phyloP scores from a whole-genome alignment of 1,140 invertebrate species.

The Caerostris extrusa region DNA sequence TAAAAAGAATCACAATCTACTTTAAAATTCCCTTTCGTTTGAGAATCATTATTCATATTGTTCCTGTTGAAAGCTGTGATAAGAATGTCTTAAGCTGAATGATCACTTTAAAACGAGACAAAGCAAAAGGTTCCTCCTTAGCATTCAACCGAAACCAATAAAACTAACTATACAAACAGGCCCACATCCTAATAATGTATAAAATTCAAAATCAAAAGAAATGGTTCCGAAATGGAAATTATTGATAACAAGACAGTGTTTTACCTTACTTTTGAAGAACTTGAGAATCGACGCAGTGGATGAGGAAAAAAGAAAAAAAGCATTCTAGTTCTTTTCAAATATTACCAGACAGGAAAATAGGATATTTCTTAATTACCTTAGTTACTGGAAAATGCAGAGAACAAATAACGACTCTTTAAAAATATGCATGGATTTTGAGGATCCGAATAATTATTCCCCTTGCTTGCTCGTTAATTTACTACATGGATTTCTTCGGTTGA shows the following conservation, averaged over 20 bases:
- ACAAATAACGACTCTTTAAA: slow-evolving; percentile 51
- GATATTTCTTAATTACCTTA: slow-evolving; percentile 59
- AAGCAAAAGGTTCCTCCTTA: not conserved
- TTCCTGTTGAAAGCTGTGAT: not conserved
- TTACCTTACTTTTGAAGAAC: not conserved
- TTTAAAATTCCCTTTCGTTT: too few species aligned
- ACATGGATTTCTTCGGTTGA: slow-evolving; percentile 10
- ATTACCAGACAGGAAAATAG: not conserved
- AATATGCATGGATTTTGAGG: slow-evolving; percentile 34
- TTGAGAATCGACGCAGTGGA: not conserved
- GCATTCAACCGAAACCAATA: not conserved
- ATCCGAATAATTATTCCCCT: slow-evolving; percentile 39
- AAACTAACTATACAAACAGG: not conserved
- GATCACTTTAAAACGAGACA: not conserved
- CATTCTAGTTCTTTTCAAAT: not conserved
- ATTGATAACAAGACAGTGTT: slow-evolving; percentile 8
- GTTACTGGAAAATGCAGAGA: slow-evolving; percentile 41
- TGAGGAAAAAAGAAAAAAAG: not conserved
- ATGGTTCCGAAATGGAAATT: not conserved
- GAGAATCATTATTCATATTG: too few species aligned
- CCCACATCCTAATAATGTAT: not conserved
- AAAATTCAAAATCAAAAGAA: not conserved
- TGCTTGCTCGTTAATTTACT: slow-evolving; percentile 31
- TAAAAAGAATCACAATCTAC: too few species aligned
- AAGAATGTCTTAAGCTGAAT: not conserved